Conservation (phyloP, 2,797 vertebrate genomes). For the Chiroxiphia lanceolata region DNA sequence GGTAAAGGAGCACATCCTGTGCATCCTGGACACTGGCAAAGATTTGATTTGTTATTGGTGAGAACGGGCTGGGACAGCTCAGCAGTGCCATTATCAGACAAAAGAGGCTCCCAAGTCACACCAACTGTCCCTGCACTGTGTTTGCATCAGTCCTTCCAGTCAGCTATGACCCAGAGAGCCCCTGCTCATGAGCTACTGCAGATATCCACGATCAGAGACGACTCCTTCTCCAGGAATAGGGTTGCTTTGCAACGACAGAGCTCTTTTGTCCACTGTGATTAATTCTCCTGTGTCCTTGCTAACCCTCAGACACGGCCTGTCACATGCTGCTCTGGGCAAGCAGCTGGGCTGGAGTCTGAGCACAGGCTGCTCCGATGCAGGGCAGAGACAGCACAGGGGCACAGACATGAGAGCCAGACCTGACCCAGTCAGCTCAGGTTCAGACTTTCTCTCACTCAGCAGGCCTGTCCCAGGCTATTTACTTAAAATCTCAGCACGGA, state of each 20-base stretch:
- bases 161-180: not conserved
- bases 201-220: not conserved
- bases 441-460: not conserved
- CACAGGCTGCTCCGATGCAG: not conserved
- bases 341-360: not conserved
- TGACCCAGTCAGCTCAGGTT: not conserved
- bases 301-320: fast-evolving
- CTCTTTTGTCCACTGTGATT: not conserved
- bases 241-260: not conserved
- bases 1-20: not conserved
- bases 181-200: not conserved
- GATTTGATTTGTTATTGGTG: not conserved
- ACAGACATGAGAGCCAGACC: not conserved
- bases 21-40: not conserved
- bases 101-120: not conserved
- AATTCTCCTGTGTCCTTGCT: not conserved
- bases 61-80: not conserved
- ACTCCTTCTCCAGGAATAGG: not conserved
- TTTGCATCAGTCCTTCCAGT: not conserved
- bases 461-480: not conserved
- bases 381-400: not conserved
- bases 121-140: fast-evolving
- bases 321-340: not conserved
- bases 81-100: no score
- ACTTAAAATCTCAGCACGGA: not conserved